These are phyloP conservation scores for Limnephilus marmoratus DNA, from an alignment of 2,888 invertebrate species.

Conservation along the genomic window DNA sequence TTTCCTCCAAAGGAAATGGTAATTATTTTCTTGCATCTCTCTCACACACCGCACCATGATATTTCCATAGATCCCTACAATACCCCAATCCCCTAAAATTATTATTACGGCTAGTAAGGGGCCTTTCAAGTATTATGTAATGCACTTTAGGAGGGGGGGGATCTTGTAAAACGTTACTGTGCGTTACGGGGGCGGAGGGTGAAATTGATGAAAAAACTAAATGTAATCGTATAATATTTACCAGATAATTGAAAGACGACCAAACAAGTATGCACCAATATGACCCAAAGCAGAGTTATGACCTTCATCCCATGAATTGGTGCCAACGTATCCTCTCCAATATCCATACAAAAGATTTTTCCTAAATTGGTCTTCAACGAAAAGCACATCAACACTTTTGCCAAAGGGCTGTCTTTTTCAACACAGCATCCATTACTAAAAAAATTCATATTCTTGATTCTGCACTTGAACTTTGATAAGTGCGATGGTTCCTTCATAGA, in stretches of 20 bases:
- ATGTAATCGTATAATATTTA: slow-evolving; percentile 67
- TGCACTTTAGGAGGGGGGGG: no score
- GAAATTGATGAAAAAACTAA: no score
- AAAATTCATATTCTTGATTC: slow-evolving; percentile 32
- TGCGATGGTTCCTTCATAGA: slow-evolving; percentile 50
- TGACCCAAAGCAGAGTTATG: slow-evolving; percentile 81
- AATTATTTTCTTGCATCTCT: no score
- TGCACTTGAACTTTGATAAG: slow-evolving; percentile 16
- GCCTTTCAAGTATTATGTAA: no score
- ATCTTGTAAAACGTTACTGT: no score
- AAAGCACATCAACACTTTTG: slow-evolving; percentile 72
- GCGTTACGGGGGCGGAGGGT: no score
- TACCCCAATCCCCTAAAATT: no score
- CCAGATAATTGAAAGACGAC: slow-evolving; percentile 82
- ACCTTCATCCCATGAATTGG: slow-evolving; percentile 81
- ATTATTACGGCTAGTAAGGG: no score
- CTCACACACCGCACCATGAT: no score
- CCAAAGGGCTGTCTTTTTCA: slow-evolving; percentile 69
- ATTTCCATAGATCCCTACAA: no score
- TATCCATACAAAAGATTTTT: slow-evolving; percentile 74
- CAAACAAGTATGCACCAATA: slow-evolving; percentile 80
- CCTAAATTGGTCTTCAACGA: slow-evolving; percentile 73
- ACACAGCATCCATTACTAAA: slow-evolving; percentile 29
- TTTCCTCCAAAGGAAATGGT: no score
- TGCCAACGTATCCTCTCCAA: slow-evolving; percentile 76